Percentiles rank a stretch among this genome's conserved stretches.
Evolutionary conservation across 2,113 vertebrate species (phyloP).

Genomic region (Triplophysa rosa): DNA sequence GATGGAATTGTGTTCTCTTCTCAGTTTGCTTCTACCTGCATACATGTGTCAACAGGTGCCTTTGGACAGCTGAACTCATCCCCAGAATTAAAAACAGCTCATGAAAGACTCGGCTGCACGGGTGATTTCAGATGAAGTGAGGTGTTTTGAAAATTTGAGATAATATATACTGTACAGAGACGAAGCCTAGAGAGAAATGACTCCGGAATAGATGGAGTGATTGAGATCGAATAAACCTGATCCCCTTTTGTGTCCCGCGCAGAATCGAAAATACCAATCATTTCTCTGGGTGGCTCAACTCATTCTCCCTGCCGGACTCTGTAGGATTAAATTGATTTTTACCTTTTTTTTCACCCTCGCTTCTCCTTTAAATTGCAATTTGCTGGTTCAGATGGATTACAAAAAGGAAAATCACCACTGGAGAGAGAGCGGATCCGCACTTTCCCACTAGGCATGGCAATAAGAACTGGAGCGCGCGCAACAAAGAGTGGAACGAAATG

Average conservation of each 20-base stretch:
- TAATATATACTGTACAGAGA: slow-evolving; percentile 33
- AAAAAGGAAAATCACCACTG: slow-evolving; percentile 44
- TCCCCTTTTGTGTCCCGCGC: slow-evolving; percentile 47
- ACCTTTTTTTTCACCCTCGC: slow-evolving; percentile 40
- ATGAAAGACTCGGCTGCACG: background rate
- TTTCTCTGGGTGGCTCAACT: slow-evolving; percentile 39
- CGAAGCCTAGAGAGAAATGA: slow-evolving; percentile 17
- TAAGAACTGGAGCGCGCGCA: slow-evolving; percentile 28
- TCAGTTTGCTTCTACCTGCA: background rate
- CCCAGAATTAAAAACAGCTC: background rate
- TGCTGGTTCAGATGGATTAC: slow-evolving; percentile 46
- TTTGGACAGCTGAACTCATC: background rate
- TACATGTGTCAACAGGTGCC: slow-evolving; percentile 8
- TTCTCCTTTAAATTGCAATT: slow-evolving; percentile 40
- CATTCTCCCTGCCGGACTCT: slow-evolving; percentile 29
- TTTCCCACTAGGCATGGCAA: slow-evolving; percentile 44
- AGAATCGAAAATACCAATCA: slow-evolving; percentile 52
- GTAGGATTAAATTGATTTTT: slow-evolving; percentile 52
- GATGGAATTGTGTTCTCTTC: background rate
- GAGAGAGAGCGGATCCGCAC: slow-evolving; percentile 32
- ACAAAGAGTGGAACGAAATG: slow-evolving; percentile 49
- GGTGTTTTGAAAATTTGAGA: slow-evolving; percentile 20
- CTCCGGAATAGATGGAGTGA: slow-evolving; percentile 30
- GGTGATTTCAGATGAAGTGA: background rate
- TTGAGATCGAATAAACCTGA: slow-evolving; percentile 40